Conservation (phyloP, 2,888 invertebrate genomes). For the Andrena marginata region DNA sequence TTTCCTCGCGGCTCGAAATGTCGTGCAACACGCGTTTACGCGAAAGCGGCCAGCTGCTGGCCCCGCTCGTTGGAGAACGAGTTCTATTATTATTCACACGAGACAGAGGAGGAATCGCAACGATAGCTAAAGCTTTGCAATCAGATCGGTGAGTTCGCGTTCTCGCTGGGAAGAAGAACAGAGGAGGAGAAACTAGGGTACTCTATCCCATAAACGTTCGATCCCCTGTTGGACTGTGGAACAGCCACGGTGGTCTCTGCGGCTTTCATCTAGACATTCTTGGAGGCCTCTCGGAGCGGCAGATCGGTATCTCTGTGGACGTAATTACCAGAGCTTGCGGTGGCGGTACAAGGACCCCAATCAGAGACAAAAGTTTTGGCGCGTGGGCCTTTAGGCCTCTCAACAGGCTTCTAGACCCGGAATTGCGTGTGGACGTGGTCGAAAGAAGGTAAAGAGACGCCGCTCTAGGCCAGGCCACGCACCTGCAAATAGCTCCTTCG, state of each 20-base stretch:
- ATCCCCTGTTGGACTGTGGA: neutral
- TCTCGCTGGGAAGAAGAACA: neutral
- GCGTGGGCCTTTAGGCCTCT: conserved; percentile 58
- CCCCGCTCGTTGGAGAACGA: neutral
- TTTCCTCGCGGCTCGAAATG: conserved; percentile 25
- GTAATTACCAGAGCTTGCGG: conserved; percentile 63
- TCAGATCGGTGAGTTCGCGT: neutral
- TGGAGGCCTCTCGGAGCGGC: conserved; percentile 25
- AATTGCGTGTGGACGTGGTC: conserved; percentile 14
- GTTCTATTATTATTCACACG: neutral
- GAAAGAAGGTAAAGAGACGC: conserved; percentile 29
- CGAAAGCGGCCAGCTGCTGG: conserved; percentile 15
- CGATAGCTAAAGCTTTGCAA: too few relatives aligned
- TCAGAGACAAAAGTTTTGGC: conserved; percentile 66
- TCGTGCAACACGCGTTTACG: conserved; percentile 42
- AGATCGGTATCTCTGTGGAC: conserved; percentile 70
- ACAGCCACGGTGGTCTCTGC: conserved; percentile 28
- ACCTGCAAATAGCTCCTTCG: conserved; percentile 30
- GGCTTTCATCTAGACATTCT: conserved; percentile 11
- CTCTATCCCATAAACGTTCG: neutral
- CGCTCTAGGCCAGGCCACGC: conserved; percentile 5
- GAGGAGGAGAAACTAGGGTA: neutral
- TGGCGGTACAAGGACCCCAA: conserved; percentile 37
- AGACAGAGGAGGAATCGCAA: too few relatives aligned
- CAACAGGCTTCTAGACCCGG: conserved; percentile 39